Evolutionary conservation across 2,797 vertebrate species (phyloP).

Genomic region (Manis javanica): DNA sequence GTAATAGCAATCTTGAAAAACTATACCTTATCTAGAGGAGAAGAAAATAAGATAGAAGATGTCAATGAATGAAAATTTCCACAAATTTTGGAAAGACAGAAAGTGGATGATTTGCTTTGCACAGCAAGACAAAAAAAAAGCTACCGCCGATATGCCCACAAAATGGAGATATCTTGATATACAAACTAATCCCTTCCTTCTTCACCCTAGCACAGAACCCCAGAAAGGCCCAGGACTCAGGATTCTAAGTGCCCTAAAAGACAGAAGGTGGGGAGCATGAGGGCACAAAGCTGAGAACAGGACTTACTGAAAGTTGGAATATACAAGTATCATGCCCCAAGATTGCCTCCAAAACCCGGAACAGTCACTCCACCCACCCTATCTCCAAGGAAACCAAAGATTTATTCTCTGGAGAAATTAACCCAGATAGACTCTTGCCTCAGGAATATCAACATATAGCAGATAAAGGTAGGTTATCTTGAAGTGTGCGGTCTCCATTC

Average conservation of each 20-base stretch:
- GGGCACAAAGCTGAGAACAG: not conserved
- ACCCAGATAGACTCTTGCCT: not conserved
- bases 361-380: not conserved
- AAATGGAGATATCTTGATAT: not conserved
- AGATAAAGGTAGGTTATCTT: not conserved
- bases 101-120: not conserved
- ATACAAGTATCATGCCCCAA: not conserved
- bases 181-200: not conserved
- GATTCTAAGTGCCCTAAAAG: not conserved
- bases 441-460: not conserved
- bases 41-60: not conserved
- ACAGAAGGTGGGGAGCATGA: not conserved
- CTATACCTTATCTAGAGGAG: not conserved
- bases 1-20: not conserved
- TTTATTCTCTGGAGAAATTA: conserved; percentile 15
- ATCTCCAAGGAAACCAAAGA: not conserved
- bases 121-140: not conserved
- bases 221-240: not conserved
- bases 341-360: not conserved
- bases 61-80: not conserved
- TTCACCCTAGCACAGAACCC: not conserved
- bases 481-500: not conserved
- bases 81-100: not conserved
- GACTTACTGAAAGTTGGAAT: not conserved
- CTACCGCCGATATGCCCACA: not conserved